Base-by-base conservation (phyloP, 2,888 invertebrate species). In the Rhamphomyia laevipes region DNA sequence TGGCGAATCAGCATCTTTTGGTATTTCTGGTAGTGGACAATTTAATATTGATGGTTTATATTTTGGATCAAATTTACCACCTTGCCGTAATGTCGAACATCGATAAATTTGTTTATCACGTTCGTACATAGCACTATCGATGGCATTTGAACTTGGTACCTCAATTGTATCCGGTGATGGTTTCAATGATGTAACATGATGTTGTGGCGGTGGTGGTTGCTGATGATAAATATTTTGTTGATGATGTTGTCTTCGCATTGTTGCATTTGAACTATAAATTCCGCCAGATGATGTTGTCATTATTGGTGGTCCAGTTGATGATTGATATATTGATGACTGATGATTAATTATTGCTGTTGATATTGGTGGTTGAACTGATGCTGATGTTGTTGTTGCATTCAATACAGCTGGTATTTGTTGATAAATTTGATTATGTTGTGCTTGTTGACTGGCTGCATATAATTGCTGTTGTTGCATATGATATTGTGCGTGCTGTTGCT, bases 31-130 rank as follows among this genome's bases (percentile, higher is more conserved):
- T 56, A 71, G 57, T 46, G 71, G 71, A 53, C 71, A 71, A 50
- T 71, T 71, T 48, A 71, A 56, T 53, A 71, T 71, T 49, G 71
- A 70, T 47, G 71, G 71, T 57, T 71, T 71, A 54, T 69, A 69
- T 52, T 70, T 70, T 43, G 68, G 67, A 62, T 71, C 70, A 51
- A 67, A 71, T 56, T 71, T 71, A 45, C 69, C 70, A 45, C 69
- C 70, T 53, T 70, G 70, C 4, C 70, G 57, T 50, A 71, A 55
- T 6, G 71, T 71, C 35, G 71, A 71, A 53, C 70, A 71, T 52
- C 69, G 68, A 50, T 71, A 71, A 50, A 70, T 68, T 48, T 70
- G 70, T 58, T 71, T 71, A 45, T 71, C 71, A 13, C 71, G 64
- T 51, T 71, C 71, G 41, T 67, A 69, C 53, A 70, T 68, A 23